These are phyloP conservation scores for Anomalospiza imberbis DNA, from an alignment of 2,797 vertebrate species.

Conservation along the genomic window DNA sequence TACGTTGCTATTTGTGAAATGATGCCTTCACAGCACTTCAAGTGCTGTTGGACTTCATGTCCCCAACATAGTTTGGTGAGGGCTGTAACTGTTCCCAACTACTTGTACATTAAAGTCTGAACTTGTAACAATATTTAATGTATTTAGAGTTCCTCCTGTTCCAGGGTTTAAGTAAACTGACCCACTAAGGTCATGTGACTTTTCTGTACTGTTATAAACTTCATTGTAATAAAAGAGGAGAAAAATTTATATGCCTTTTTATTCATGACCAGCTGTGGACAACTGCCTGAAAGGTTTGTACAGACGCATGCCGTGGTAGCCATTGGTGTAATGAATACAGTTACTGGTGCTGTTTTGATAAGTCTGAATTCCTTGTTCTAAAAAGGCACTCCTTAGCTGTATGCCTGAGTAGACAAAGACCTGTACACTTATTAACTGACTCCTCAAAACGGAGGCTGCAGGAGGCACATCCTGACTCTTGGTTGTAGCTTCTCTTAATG, in stretches of 20 bases:
- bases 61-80: conserved; percentile 99
- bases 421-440: conserved; percentile 71
- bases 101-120: conserved; percentile 79
- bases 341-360: conserved; percentile 68
- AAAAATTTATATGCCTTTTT: conserved; percentile 91
- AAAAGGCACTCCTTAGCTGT: conserved; percentile 65
- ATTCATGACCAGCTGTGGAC: conserved; percentile 90
- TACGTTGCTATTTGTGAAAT: conserved; percentile 83
- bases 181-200: conserved; percentile 86
- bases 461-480: conserved; percentile 13
- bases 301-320: conserved; percentile 83
- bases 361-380: conserved; percentile 60
- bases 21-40: conserved; percentile 93
- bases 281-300: conserved; percentile 88
- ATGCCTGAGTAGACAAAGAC: conserved; percentile 66
- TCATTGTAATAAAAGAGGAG: conserved; percentile 98
- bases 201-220: conserved; percentile 93
- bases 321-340: conserved; percentile 58
- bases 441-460: conserved; percentile 11
- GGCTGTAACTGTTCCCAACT: conserved; percentile 86
- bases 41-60: conserved; percentile 98
- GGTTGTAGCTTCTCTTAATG: conserved; percentile 13
- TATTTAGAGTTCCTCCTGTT: conserved; percentile 85
- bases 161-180: conserved; percentile 84
- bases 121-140: conserved; percentile 84